phyloP scores from a whole-genome alignment of 2,113 vertebrate species.

The Sphaerodactylus townsendi region DNA sequence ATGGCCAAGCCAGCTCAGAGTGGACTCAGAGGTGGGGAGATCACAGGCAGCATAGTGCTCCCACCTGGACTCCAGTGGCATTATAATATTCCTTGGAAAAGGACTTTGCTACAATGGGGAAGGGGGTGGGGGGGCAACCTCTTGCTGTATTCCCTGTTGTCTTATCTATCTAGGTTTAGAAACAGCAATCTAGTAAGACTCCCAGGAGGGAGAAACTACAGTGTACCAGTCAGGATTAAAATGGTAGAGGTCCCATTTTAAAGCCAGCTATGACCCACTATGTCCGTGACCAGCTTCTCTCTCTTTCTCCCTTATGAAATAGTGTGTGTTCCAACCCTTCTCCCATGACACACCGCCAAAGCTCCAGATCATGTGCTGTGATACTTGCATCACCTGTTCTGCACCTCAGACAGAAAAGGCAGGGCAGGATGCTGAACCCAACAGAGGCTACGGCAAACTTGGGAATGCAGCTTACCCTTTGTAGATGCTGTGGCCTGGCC shows the following conservation, averaged over 20 bases:
- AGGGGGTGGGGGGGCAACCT: not conserved
- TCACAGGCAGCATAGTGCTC: not conserved
- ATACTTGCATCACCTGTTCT: not conserved
- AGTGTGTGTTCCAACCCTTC: not conserved
- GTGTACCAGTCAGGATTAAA: not conserved
- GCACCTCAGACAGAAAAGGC: not conserved
- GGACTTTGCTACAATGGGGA: not conserved
- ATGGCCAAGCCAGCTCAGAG: not conserved
- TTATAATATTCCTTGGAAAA: not conserved
- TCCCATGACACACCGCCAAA: not conserved
- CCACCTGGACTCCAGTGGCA: not conserved
- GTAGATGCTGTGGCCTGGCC: not conserved
- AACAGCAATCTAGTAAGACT: not conserved
- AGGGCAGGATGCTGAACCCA: not conserved
- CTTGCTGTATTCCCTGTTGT: not conserved
- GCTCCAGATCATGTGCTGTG: not conserved
- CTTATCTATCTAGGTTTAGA: not conserved
- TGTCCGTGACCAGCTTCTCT: not conserved
- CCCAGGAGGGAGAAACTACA: not conserved
- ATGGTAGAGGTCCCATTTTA: not conserved
- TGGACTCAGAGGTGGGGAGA: not conserved
- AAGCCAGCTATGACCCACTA: not conserved
- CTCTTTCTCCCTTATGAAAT: not conserved
- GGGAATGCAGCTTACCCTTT: not conserved
- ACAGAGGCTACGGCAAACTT: not conserved